Conservation (phyloP, 2,888 invertebrate genomes). For the Phasia obesa region DNA sequence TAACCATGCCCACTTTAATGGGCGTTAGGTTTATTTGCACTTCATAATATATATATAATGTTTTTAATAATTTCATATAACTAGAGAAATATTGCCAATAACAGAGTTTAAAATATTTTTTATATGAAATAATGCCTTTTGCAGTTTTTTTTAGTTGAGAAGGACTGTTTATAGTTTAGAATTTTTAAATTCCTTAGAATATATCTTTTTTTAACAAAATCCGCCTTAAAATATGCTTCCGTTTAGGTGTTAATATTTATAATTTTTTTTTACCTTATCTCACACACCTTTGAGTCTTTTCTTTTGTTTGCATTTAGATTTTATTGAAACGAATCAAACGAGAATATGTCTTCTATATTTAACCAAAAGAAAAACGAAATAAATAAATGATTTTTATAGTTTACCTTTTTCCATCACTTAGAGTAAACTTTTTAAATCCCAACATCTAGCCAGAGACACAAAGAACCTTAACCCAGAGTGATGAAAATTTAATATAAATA, state of each 20-base stretch:
- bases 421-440: constrained; percentile 14
- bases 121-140: too few species aligned
- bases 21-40: too few species aligned
- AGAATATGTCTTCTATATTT: constrained; percentile 36
- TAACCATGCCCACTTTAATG: too few species aligned
- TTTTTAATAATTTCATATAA: not conserved
- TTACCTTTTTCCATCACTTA: constrained; percentile 32
- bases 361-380: constrained; percentile 7
- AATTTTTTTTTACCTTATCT: not conserved
- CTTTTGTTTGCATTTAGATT: constrained; percentile 31
- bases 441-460: constrained; percentile 31
- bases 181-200: too few species aligned
- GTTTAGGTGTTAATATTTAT: constrained; percentile 12
- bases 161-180: too few species aligned
- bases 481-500: constrained; percentile 62
- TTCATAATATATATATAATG: too few species aligned
- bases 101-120: too few species aligned
- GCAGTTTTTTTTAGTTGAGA: too few species aligned
- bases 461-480: constrained; percentile 42
- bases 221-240: not conserved
- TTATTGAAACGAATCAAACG: constrained; percentile 41
- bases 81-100: too few species aligned
- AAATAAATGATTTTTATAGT: constrained; percentile 47
- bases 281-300: not conserved
- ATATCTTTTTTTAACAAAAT: too few species aligned